Base-by-base conservation (phyloP, 2,113 vertebrate species). In the Cyanoramphus novaezelandiae region DNA sequence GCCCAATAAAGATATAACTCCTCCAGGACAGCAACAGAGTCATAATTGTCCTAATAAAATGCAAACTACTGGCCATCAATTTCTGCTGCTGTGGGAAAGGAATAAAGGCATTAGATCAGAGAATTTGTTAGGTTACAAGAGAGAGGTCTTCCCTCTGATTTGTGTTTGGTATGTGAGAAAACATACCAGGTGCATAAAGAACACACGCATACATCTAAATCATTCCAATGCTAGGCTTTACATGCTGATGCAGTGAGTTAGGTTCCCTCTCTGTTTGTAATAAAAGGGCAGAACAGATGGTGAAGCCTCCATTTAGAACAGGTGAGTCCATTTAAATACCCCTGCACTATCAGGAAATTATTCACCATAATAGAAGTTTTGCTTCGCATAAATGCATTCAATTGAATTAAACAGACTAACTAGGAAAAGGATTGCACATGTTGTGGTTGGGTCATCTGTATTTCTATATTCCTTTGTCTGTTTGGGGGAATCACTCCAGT, bases 1-100 rank as follows among this genome's bases (percentile, higher is more conserved):
- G 46, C 62, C 49, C 64, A 53, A 70, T 83, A 85, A 90, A 91
- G 53, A 64, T 86, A 62, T 74, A 93, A 91, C 57, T 90, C 87
- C 69, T 88, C 35, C 90, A 92, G 93, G 84, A 95, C 55, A 82
- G 76, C 86, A 90, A 86, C 57, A 68, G 78, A 55, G 63, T 90
- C 92, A 75, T 96, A 96, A 95, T 96, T 93, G 78, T 91, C 69
- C 86, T 88, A 92, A 90, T 96, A 97, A 96, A 95, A 95, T 92
- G 90, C 92, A 96, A 93, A 82, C 76, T 90, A 84, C 81, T 91
- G 79, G n/a, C 88, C 71, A 92, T 97, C 83, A 96, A 74, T 96
- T 95, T 93, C 70, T 86, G 78, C 89, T 93, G 53, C 84, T 9
- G 2, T 41, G 35, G 79, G 59, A 92, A 82, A 71, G 60, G 43